Evolutionary conservation across 2,113 vertebrate genomes (phyloP), one percentile per base, ranked within the genome.

Genomic region (Coptodon rendalli): DNA sequence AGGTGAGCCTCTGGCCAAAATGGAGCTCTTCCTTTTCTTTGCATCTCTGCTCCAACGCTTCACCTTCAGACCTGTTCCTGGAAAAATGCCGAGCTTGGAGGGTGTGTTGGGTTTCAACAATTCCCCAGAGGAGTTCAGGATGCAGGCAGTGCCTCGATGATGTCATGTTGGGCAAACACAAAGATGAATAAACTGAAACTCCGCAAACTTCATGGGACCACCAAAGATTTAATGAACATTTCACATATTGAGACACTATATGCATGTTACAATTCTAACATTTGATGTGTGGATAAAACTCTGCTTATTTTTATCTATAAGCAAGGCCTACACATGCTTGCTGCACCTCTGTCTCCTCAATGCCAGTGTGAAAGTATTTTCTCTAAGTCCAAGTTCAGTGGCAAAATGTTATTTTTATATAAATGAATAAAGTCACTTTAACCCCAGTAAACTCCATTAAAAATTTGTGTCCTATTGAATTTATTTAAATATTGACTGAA

Each of bases 1-100:
- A 6, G 97, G 98, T 0, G 97, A 98, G 91, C 24, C 94, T 53
- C 80, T 98, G 93, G 97, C 97, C 22, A 96, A 89, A 29, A 73
- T 97, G 2, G 97, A 98, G 90, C 93, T 98, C 38, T 98, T 98
- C 80, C 94, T 98, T 66, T 96, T 97, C 93, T 97, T 98, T 90
- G 92, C 96, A 0, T 78, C 93, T 83, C 89, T 98, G 14, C 76
- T 98, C 19, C 95, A 96, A 7, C 90, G 54, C 9, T 96, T 97
- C 88, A 94, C 93, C 54, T 85, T 97, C 52, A 71, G 80, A 61
- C 54, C 95, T 31, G 82, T 89, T 57, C 90, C 88, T 5, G 95
- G 92, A 61, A 84, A 94, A 38, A 88, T 93, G 88, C 94, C 92
- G 19, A 94, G 87, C 31, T 6, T 95, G 57, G 89, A 94, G 27